These are phyloP conservation scores for Drosophila anceps DNA, from an alignment of 2,888 invertebrate genomes.

Conservation along the genomic window DNA sequence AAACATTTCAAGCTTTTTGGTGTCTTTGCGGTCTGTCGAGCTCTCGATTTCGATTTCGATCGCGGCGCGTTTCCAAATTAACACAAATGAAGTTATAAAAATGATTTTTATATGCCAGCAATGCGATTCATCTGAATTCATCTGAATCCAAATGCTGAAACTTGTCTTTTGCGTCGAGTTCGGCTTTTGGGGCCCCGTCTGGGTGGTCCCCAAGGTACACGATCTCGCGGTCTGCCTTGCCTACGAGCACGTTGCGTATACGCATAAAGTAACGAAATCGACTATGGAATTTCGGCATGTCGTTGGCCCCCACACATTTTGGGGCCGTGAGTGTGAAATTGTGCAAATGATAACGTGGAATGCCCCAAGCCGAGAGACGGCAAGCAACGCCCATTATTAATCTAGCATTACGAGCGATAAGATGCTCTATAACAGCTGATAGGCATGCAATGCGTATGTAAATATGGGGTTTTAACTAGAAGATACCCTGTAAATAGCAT, in stretches of 20 bases:
- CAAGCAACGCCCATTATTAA: conserved; percentile 7
- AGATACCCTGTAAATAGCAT: conserved; percentile 1
- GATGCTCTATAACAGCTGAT: background rate
- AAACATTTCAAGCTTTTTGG: conserved; percentile 37
- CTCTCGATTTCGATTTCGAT: conserved; percentile 8
- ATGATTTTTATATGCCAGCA: conserved; percentile 70
- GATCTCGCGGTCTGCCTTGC: conserved; percentile 8
- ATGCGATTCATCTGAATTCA: conserved; percentile 40
- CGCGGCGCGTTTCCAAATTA: conserved; percentile 71
- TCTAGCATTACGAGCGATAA: background rate
- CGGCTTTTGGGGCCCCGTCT: conserved; percentile 36
- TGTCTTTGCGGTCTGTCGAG: conserved; percentile 4
- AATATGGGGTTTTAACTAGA: background rate
- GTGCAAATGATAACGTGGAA: conserved; percentile 31
- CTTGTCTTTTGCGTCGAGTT: conserved; percentile 63
- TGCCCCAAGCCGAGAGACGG: background rate
- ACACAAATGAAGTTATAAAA: conserved; percentile 83
- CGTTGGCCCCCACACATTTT: conserved; percentile 24
- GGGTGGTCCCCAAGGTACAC: conserved; percentile 56
- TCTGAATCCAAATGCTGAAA: conserved; percentile 72
- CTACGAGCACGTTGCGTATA: conserved; percentile 21
- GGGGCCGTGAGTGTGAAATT: conserved; percentile 48
- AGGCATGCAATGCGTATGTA: background rate
- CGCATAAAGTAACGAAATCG: conserved; percentile 21
- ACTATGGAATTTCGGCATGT: conserved; percentile 20